Evolutionary conservation across 2,113 vertebrate genomes (phyloP), one percentile per base, ranked within the genome.

Genomic region (Turnix velox): DNA sequence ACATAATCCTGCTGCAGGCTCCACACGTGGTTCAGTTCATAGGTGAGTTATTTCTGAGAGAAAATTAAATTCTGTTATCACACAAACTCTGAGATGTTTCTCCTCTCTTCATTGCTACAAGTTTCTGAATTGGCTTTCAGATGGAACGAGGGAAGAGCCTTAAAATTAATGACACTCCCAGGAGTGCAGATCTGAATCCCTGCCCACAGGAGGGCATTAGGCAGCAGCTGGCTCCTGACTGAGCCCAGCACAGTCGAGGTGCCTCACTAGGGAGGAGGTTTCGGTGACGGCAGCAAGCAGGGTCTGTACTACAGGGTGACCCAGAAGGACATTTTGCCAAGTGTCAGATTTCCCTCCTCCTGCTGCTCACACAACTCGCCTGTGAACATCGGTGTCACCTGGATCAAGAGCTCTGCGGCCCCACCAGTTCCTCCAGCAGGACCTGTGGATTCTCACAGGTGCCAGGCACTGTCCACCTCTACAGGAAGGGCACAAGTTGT

Each of bases 261-360:
- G 48, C 27, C 6, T n/a, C 4, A 15, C 81, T 24, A 69, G 45
- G 71, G 54, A 40, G 39, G 59, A 69, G 31, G 49, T 55, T 28
- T 5, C 1, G 1, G 61, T 10, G 7, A 49, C 48, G 0, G 1
- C n/a, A 23, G 31, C 48, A 18, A 0, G 0, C 22, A 10, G 62
- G 35, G 12, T 19, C 82, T 22, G 33, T 22, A 77, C 2, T 2
- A 9, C 8, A 2, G 25, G 27, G 31, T 3, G 3, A 25, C 28
- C 1, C 14, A 6, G 31, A 27, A n/a, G 14, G 16, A 58, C 25
- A 4, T 69, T 14, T 40, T 6, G 25, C 19, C 0, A 0, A n/a
- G 76, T 6, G 37, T 31, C 80, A 18, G 12, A 15, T 25, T 80
- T 69, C 1, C 3, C 46, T 67, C 51, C 16, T 35, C 39, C 65